Evolutionary conservation across 2,113 vertebrate genomes (phyloP).

Genomic region (Vimba vimba): DNA sequence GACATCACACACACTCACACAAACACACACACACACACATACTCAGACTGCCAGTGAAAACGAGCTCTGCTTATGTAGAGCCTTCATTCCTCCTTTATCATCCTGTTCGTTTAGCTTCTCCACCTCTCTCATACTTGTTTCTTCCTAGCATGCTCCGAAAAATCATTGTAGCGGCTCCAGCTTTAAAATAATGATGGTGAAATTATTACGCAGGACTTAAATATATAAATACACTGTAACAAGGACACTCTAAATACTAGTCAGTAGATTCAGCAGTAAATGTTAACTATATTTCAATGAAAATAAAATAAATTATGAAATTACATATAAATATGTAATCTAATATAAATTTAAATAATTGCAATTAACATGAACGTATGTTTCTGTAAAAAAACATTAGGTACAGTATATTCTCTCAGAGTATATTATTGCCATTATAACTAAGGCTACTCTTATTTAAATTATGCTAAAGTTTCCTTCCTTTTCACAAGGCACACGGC

Average conservation of each 20-base stretch:
- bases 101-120: constrained; percentile 11
- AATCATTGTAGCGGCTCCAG: too few relatives aligned
- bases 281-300: too few relatives aligned
- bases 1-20: constrained; percentile 56
- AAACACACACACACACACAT: constrained; percentile 33
- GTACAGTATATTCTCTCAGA: background rate
- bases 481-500: too few relatives aligned
- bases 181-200: too few relatives aligned
- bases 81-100: constrained; percentile 27
- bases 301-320: too few relatives aligned
- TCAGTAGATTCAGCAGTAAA: too few relatives aligned
- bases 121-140: background rate
- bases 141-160: background rate
- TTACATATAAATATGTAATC: too few relatives aligned
- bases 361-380: background rate
- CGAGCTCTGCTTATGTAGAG: constrained; percentile 42
- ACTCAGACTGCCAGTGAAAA: constrained; percentile 38
- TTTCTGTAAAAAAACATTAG: background rate
- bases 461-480: background rate
- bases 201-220: too few relatives aligned
- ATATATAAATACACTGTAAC: too few relatives aligned
- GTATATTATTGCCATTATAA: background rate
- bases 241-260: too few relatives aligned
- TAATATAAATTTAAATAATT: background rate
- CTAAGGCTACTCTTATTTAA: background rate